Evolutionary conservation across 2,113 vertebrate genomes (phyloP).

Genomic region (Sinocyclocheilus anophthalmus): DNA sequence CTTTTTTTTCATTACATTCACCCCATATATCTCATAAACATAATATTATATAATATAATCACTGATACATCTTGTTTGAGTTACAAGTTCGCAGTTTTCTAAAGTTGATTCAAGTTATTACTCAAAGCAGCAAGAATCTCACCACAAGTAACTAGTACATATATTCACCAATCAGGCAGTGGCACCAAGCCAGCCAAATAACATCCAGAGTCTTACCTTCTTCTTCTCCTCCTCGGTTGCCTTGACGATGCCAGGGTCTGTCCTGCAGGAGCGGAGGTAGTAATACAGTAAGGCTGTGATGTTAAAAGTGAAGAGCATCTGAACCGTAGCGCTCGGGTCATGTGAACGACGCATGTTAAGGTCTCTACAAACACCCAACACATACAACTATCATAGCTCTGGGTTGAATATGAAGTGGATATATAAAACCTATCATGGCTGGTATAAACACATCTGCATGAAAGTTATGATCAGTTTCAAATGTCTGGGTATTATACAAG

Average conservation of each 20-base stretch:
- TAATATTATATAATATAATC: no score
- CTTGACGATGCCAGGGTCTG: conserved; percentile 87
- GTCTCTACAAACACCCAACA: conserved; percentile 29
- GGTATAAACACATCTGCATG: not conserved
- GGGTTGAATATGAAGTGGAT: not conserved
- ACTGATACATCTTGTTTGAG: no score
- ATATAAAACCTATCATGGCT: not conserved
- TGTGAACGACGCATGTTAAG: conserved; percentile 81
- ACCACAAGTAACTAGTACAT: not conserved
- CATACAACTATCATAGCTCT: not conserved
- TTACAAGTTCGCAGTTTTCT: no score
- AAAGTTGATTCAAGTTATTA: no score
- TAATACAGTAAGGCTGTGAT: conserved; percentile 82
- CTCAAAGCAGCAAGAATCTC: not conserved
- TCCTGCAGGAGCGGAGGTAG: conserved; percentile 86
- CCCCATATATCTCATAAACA: no score
- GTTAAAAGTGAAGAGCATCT: conserved; percentile 79
- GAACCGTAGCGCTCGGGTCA: conserved; percentile 67
- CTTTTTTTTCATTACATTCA: no score
- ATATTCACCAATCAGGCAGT: not conserved
- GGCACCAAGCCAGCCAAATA: not conserved
- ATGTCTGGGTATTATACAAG: conserved; percentile 69
- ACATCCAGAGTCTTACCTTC: conserved; percentile 75
- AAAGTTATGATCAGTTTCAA: not conserved
- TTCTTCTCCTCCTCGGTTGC: conserved; percentile 89